phyloP scores from a whole-genome alignment of 2,888 invertebrate genomes.

The Eupithecia abbreviata region DNA sequence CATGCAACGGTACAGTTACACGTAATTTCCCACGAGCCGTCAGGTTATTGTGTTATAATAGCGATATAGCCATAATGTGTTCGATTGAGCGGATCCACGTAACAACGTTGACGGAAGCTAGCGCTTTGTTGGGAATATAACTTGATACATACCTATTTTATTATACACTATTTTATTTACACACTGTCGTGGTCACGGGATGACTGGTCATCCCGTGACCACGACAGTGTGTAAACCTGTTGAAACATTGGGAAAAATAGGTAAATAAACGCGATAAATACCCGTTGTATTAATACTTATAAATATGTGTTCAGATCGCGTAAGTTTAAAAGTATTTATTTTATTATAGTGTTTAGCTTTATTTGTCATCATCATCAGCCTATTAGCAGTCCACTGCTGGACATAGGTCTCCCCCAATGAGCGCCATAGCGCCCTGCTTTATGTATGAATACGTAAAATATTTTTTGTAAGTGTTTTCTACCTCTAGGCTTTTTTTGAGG shows the following conservation, averaged over 20 bases:
- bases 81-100: constrained; percentile 38
- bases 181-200: no score
- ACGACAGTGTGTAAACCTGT: no score
- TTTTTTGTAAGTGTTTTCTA: not conserved
- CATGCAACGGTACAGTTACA: constrained; percentile 12
- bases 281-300: no score
- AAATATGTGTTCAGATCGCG: no score
- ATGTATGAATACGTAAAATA: not conserved
- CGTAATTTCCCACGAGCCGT: constrained; percentile 49
- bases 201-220: no score
- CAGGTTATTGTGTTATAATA: constrained; percentile 39
- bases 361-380: no score
- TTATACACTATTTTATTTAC: no score
- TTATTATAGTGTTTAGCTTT: not conserved
- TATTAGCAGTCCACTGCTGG: no score
- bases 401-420: no score
- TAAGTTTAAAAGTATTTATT: no score
- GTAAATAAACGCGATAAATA: no score
- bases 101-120: constrained; percentile 40
- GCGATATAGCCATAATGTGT: constrained; percentile 33
- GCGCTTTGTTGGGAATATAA: constrained; percentile 9
- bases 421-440: not conserved
- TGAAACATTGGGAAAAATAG: no score
- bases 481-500: not conserved
- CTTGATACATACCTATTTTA: not conserved